phyloP scores from a whole-genome alignment of 2,888 invertebrate species.

The Leptopterna dolabrata region DNA sequence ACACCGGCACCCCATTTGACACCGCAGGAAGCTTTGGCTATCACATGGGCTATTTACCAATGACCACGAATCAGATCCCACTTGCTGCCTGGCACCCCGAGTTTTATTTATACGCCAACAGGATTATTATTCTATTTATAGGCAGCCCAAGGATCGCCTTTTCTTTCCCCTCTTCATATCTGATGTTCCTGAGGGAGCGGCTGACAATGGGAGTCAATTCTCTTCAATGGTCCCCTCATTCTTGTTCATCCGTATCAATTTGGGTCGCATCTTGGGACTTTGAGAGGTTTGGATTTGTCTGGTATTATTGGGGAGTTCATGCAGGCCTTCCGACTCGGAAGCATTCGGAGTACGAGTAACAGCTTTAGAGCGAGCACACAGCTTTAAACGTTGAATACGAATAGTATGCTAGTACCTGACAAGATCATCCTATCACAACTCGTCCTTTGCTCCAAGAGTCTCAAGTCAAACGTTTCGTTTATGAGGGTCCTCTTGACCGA shows the following conservation, averaged over 20 bases:
- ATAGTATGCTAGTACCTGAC: too few relatives aligned
- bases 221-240: background rate
- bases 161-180: background rate
- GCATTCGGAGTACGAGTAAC: too few relatives aligned
- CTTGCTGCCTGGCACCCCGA: background rate
- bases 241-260: background rate
- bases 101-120: constrained; percentile 33
- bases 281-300: background rate
- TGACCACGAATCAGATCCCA: background rate
- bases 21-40: background rate
- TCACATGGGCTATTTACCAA: background rate
- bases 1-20: background rate
- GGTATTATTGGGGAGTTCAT: too few relatives aligned
- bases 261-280: background rate
- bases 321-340: too few relatives aligned
- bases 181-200: constrained; percentile 1
- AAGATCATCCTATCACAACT: too few relatives aligned
- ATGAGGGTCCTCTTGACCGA: too few relatives aligned
- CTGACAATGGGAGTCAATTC: constrained; percentile 26
- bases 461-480: too few relatives aligned
- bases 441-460: too few relatives aligned
- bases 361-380: too few relatives aligned
- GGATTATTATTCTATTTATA: constrained; percentile 46
- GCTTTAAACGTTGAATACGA: too few relatives aligned
- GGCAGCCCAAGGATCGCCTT: background rate